Evolutionary conservation across 2,113 vertebrate genomes (phyloP).

Genomic region (Dermatemys mawii): DNA sequence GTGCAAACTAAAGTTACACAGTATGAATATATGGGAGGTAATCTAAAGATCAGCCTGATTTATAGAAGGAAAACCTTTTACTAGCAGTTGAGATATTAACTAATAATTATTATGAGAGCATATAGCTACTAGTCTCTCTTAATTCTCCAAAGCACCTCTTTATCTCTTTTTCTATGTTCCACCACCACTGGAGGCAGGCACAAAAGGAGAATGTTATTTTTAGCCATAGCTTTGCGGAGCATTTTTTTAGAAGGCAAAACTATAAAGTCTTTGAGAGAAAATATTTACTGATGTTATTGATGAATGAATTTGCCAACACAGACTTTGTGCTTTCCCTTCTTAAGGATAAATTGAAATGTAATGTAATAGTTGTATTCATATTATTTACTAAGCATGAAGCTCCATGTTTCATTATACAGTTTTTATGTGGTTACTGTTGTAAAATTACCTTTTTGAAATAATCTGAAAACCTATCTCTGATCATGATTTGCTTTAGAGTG

Average conservation of each 20-base stretch:
- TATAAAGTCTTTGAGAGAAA: not conserved
- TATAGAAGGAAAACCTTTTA: not conserved
- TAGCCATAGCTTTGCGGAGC: not conserved
- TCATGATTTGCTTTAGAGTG: not conserved
- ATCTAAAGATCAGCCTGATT: not conserved
- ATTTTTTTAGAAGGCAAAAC: not conserved
- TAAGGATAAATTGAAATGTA: not conserved
- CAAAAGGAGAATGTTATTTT: not conserved
- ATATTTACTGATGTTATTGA: not conserved
- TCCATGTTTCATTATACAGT: not conserved
- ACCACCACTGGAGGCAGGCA: not conserved
- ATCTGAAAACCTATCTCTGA: not conserved
- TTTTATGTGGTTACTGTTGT: not conserved
- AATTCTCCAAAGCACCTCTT: not conserved
- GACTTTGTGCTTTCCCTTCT: not conserved
- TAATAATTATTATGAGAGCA: not conserved
- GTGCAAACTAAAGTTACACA: slow-evolving; percentile 6
- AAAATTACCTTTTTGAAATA: not conserved
- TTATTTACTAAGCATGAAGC: not conserved
- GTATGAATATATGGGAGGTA: not conserved
- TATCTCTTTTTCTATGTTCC: not conserved
- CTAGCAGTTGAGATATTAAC: not conserved
- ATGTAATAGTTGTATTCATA: not conserved
- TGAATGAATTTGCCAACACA: not conserved
- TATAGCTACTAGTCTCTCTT: not conserved